phyloP scores from a whole-genome alignment of 2,113 vertebrate genomes.

The Monopterus albus region DNA sequence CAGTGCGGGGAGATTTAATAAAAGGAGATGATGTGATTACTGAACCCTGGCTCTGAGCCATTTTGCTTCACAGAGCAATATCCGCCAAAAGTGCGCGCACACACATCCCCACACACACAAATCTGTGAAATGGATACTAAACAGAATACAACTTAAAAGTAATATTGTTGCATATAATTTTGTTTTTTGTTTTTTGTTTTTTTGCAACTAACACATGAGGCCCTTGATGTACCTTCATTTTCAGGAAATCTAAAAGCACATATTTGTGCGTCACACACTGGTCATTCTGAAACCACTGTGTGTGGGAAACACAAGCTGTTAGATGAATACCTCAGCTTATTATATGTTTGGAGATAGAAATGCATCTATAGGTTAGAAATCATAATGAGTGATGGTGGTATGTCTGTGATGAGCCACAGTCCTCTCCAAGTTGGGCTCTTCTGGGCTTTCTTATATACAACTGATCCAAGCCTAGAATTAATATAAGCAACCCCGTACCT shows the following conservation, averaged over 20 bases:
- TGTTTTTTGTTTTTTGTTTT: conserved; percentile 73
- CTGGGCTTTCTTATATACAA: neutral
- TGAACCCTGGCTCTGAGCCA: conserved; percentile 89
- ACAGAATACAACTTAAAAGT: conserved; percentile 74
- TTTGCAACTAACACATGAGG: conserved; percentile 54
- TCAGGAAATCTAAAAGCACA: conserved; percentile 2
- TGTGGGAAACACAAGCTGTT: conserved; percentile 13
- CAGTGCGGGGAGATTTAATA: conserved; percentile 95
- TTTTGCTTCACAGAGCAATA: conserved; percentile 88
- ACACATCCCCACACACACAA: conserved; percentile 7
- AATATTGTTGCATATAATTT: conserved; percentile 71
- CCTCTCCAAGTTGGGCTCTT: conserved; percentile 4
- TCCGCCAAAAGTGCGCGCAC: conserved; percentile 77
- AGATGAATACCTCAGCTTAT: conserved; percentile 3
- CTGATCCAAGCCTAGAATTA: conserved; percentile 13
- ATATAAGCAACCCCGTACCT: conserved; percentile 34
- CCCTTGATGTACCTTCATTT: conserved; percentile 40
- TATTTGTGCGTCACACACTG: conserved; percentile 23
- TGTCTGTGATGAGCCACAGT: conserved; percentile 5
- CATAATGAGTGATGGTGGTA: conserved; percentile 8
- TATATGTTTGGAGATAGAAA: conserved; percentile 3
- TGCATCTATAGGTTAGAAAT: conserved; percentile 1
- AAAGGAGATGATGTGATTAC: conserved; percentile 96
- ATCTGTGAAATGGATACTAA: conserved; percentile 75
- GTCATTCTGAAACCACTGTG: conserved; percentile 30